phyloP scores from a whole-genome alignment of 2,113 vertebrate species.

The Xenopus laevis region DNA sequence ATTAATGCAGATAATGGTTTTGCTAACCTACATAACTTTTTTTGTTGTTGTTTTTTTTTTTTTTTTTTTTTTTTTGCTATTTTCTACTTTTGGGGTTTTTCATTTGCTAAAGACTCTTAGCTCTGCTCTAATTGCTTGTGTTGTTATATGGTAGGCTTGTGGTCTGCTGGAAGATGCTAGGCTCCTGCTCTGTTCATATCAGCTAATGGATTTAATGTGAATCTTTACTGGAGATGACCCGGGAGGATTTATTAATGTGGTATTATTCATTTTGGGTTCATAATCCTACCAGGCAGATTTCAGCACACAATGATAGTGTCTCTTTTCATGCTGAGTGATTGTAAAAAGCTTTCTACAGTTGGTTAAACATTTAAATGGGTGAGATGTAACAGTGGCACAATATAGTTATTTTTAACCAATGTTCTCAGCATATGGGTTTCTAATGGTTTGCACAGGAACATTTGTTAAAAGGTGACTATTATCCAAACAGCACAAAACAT shows the following conservation, averaged over 20 bases:
- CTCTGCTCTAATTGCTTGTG: background rate
- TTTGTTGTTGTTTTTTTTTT: conserved; percentile 22
- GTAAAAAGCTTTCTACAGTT: conserved; percentile 51
- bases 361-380: conserved; percentile 60
- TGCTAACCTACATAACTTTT: no score
- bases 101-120: background rate
- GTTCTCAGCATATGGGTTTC: background rate
- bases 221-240: conserved; percentile 24
- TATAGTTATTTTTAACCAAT: conserved; percentile 61
- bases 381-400: conserved; percentile 52
- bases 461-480: background rate
- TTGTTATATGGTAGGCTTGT: background rate
- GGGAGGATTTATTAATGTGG: conserved; percentile 28
- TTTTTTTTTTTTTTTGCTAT: no score
- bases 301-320: conserved; percentile 44
- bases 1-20: no score
- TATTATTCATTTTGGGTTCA: conserved; percentile 47
- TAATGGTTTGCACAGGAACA: conserved; percentile 9
- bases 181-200: conserved; percentile 15
- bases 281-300: conserved; percentile 47
- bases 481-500: no score
- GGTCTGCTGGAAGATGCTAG: conserved; percentile 6
- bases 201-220: conserved; percentile 43
- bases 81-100: no score
- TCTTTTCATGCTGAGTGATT: conserved; percentile 46